Percentiles rank a stretch among this genome's conserved stretches.
Evolutionary conservation across 2,797 vertebrate species (phyloP).

Genomic region (Periophthalmus magnuspinnatus): DNA sequence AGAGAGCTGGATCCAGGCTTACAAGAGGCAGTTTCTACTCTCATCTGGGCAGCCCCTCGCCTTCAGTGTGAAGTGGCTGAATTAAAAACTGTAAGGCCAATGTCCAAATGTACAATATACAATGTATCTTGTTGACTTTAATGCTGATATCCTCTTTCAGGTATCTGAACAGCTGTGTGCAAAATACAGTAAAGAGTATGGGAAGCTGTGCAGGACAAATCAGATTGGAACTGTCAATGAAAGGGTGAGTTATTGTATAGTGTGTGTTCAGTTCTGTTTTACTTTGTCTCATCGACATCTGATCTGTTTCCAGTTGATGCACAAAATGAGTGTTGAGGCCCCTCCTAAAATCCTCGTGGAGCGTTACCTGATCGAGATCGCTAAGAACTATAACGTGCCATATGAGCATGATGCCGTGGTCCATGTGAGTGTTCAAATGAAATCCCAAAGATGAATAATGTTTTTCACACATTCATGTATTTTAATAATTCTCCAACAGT

Average conservation of each 20-base stretch:
- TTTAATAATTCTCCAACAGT: slow-evolving; percentile 66
- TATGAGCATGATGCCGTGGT: slow-evolving; percentile 96
- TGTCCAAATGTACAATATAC: background rate
- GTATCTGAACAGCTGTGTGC: slow-evolving; percentile 96
- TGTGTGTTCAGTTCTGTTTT: slow-evolving; percentile 16
- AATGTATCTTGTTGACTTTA: background rate
- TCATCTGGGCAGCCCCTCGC: slow-evolving; percentile 96
- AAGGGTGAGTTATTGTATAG: slow-evolving; percentile 75
- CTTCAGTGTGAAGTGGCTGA: slow-evolving; percentile 92
- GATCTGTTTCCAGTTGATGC: slow-evolving; percentile 85
- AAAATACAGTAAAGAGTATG: slow-evolving; percentile 99
- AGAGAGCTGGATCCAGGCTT: slow-evolving; percentile 95
- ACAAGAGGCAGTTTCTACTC: slow-evolving; percentile 93
- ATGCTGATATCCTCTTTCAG: slow-evolving; percentile 64
- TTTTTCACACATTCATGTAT: background rate
- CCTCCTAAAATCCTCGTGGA: slow-evolving; percentile 98
- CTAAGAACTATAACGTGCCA: slow-evolving; percentile 97
- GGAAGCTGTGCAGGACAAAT: slow-evolving; percentile 95
- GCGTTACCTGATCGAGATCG: slow-evolving; percentile 97
- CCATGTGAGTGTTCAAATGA: slow-evolving; percentile 80
- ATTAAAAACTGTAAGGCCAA: slow-evolving; percentile 86
- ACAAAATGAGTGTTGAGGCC: slow-evolving; percentile 94
- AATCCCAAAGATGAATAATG: background rate
- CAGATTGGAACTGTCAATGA: slow-evolving; percentile 98
- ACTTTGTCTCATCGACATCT: slow-evolving; percentile 15